Base-by-base conservation (phyloP, 2,113 vertebrate species). In the Equus przewalskii region DNA sequence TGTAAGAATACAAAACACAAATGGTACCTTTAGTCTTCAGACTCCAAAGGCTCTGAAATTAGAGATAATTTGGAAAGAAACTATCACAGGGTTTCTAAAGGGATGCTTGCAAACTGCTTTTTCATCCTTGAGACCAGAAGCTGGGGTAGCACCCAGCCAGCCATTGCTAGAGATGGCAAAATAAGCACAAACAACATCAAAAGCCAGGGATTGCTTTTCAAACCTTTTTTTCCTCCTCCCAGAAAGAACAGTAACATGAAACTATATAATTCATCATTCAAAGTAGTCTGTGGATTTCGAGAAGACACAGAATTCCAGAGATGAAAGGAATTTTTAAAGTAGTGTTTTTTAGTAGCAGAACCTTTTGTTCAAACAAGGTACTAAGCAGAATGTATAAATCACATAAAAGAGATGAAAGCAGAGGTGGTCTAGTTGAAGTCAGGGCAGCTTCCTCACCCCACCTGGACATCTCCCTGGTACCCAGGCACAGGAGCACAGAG, bases 151-250 rank as follows among this genome's bases (percentile, higher is more conserved):
- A 78, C 13, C 16, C 28, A 46, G 6, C 26, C 46, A 46, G 33
- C 64, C 58, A 22, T 5, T 12, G 14, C 30, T 86, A 19, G 44
- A n/a, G 51, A 60, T 46, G 54, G 33, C 75, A 94, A 89, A 96
- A 89, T 94, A 89, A 89, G 64, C 36, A 49, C 6, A 58, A 91
- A 69, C 65, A 80, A 13, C 78, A 92, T 67, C 70, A 94, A 96
- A 82, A 94, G n/a, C 30, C 16, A 51, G 22, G 9, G 24, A 30
- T 70, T 60, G 16, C 8, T 89, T 95, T 92, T 49, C 72, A 41
- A 41, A 41, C 36, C 36, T 54, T 36, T 65, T 94, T 78, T 89
- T 84, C 67, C 44, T 85, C 36, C 91, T 84, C n/a, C 18, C 54
- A 62, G 49, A 56, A 78, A 90, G 89, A 89, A 92, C 89, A n/a